Conservation (phyloP, 1,140 invertebrate genomes). For the Linepithema humile region DNA sequence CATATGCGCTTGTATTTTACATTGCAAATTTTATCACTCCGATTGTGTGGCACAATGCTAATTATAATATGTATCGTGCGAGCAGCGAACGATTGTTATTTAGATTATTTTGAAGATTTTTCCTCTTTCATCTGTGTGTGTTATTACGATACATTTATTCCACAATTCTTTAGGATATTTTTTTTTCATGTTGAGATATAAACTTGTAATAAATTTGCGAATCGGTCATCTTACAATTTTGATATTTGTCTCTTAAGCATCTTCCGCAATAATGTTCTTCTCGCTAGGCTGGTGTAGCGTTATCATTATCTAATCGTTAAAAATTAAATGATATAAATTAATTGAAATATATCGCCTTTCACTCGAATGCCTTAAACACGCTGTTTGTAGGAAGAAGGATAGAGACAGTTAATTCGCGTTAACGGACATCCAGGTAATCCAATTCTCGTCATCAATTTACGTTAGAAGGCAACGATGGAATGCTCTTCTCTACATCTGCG, state of each 20-base stretch:
- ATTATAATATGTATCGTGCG: neutral
- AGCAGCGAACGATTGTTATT: neutral
- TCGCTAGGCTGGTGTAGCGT: neutral
- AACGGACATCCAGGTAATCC: neutral
- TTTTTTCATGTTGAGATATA: neutral
- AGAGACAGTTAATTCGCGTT: neutral
- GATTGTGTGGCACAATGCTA: neutral
- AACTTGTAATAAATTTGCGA: neutral
- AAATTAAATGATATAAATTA: neutral
- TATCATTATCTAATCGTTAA: neutral
- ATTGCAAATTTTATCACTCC: constrained; percentile 10
- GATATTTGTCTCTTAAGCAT: neutral
- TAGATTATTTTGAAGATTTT: neutral
- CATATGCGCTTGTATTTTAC: constrained; percentile 4
- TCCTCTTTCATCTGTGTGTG: neutral
- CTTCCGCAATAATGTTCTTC: neutral
- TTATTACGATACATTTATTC: neutral
- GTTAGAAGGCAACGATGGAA: neutral
- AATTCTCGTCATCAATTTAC: neutral
- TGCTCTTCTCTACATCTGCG: neutral
- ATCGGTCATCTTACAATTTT: neutral
- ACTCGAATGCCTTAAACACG: neutral
- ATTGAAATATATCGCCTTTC: neutral
- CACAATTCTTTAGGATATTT: neutral
- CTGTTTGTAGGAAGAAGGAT: neutral